These are phyloP conservation scores for Augochlora pura DNA, from an alignment of 1,140 invertebrate genomes.

Conservation along the genomic window DNA sequence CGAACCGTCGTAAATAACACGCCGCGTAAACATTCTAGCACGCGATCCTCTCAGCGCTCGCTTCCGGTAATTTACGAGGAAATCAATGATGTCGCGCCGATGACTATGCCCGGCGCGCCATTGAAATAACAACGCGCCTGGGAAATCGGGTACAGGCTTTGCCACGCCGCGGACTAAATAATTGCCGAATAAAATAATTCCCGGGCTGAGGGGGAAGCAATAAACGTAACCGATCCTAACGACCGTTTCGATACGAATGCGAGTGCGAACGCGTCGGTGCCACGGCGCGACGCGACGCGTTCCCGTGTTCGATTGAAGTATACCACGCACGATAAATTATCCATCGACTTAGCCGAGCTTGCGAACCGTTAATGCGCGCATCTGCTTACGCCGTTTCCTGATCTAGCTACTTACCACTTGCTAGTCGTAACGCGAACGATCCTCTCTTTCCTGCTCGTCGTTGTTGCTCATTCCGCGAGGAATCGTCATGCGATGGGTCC, in stretches of 20 bases:
- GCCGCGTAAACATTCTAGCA: slow-evolving; percentile 2
- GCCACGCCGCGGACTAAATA: slow-evolving; percentile 44
- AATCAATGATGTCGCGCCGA: slow-evolving; percentile 11
- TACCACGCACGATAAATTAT: slow-evolving; percentile 28
- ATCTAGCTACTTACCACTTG: background rate
- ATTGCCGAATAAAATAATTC: slow-evolving; percentile 61
- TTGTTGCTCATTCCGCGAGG: background rate
- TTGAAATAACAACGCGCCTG: slow-evolving; percentile 20
- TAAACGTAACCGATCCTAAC: slow-evolving; percentile 51
- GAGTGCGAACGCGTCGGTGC: background rate
- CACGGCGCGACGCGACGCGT: background rate
- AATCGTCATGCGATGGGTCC: too few species aligned
- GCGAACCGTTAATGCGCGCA: slow-evolving; percentile 1
- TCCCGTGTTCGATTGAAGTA: slow-evolving; percentile 8
- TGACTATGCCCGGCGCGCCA: background rate
- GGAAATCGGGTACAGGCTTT: background rate
- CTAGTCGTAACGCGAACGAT: background rate
- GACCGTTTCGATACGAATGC: slow-evolving; percentile 26
- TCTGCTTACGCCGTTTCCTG: background rate
- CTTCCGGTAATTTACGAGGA: slow-evolving; percentile 37
- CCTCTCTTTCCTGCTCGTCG: background rate
- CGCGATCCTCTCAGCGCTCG: background rate
- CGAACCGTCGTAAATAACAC: slow-evolving; percentile 26
- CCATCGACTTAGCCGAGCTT: background rate
- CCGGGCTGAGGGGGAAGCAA: slow-evolving; percentile 43